Conservation (phyloP, 2,888 invertebrate species). For the Osmoderma eremita region DNA sequence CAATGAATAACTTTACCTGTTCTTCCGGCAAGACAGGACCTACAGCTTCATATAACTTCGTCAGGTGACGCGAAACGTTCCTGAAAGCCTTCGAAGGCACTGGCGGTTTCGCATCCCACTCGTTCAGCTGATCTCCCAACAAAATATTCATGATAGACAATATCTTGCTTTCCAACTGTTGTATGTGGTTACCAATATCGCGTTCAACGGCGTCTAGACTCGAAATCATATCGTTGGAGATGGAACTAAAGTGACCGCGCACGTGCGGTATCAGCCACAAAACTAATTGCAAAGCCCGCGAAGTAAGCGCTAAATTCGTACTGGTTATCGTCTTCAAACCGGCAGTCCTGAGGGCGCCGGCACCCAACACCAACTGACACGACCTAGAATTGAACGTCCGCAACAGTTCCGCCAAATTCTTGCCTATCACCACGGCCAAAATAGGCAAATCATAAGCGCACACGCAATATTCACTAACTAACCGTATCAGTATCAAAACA, state of each 20-base stretch:
- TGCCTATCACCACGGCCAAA: slow-evolving; percentile 81
- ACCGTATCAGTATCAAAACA: slow-evolving; percentile 86
- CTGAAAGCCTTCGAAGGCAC: slow-evolving; percentile 92
- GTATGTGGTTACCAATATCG: slow-evolving; percentile 88
- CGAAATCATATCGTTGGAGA: slow-evolving; percentile 66
- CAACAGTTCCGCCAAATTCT: slow-evolving; percentile 88
- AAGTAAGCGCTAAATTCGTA: slow-evolving; percentile 89
- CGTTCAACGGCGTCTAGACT: slow-evolving; percentile 79
- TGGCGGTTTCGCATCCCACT: slow-evolving; percentile 95
- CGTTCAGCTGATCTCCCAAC: slow-evolving; percentile 79
- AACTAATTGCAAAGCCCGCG: slow-evolving; percentile 83
- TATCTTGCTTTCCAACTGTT: slow-evolving; percentile 92
- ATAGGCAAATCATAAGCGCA: slow-evolving; percentile 81
- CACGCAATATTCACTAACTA: slow-evolving; percentile 92
- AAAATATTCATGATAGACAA: slow-evolving; percentile 89
- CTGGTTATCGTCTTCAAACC: slow-evolving; percentile 95
- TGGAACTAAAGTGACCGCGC: slow-evolving; percentile 73
- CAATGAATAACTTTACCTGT: slow-evolving; percentile 69
- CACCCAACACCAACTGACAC: slow-evolving; percentile 95
- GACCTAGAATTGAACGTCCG: slow-evolving; percentile 88
- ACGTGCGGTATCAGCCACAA: slow-evolving; percentile 82
- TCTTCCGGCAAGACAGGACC: slow-evolving; percentile 83
- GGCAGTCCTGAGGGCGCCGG: slow-evolving; percentile 94
- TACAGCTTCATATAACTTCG: slow-evolving; percentile 91
- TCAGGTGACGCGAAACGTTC: slow-evolving; percentile 87